Base-by-base conservation (phyloP, 2,113 vertebrate species). In the Bubo bubo region DNA sequence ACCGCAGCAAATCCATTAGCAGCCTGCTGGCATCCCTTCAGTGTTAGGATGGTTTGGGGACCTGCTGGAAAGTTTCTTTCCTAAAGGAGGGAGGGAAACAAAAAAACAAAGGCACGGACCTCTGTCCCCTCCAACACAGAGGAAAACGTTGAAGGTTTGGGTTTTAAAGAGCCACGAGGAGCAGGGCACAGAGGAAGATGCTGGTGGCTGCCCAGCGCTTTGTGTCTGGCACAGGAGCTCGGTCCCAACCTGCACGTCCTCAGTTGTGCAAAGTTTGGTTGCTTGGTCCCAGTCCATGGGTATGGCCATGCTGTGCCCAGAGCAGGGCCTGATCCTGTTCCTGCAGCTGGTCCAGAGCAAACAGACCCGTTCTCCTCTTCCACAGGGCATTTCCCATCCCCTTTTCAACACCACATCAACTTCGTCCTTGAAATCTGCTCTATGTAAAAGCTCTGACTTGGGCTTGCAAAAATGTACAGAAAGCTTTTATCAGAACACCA, bases 1-100 rank as follows among this genome's bases (percentile, higher is more conserved):
- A 93, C 84, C 53, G 6, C 66, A 60, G 88, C 81, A 85, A 97
- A 97, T 95, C 94, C 95, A 96, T 95, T 89, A 95, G 73, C 79
- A 37, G 88, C 56, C 86, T 72, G 83, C 94, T 95, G 91, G 88
- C 83, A 91, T 64, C 76, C 60, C 59, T 41, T n/a, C 5, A 0
- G 45, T 60, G 81, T 79, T 39, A 70, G 70, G 49, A 87, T 52
- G 58, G 49, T 1, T 35, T 64, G 43, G 35, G 34, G 73, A 95
- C 76, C 64, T 56, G 66, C 37, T 89, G 58, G 2, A 3, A 18
- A 66, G 30, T 18, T 73, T 43, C 45, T 30, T 68, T 68, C 52
- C 72, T 39, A 17, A 56, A 75, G 35, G 41, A 63, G 15, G 34
- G 22, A 81, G 15, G 24, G 39, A 64, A 87, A 79, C 11, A 59